Percentiles rank a stretch among this genome's conserved stretches.
Conservation (phyloP, 2,113 vertebrate species). For the Takifugu flavidus region DNA sequence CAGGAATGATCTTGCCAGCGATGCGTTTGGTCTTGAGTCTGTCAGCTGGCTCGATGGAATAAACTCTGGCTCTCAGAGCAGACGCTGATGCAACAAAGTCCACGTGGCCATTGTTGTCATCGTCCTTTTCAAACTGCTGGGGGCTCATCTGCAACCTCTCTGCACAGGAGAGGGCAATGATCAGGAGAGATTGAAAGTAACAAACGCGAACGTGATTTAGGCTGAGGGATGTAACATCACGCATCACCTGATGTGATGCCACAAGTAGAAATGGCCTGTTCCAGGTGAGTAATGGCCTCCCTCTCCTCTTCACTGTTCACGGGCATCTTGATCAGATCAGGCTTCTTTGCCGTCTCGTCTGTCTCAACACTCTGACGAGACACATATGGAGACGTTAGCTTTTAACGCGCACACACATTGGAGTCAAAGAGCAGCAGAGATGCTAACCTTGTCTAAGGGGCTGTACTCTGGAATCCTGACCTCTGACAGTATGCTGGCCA, state of each 20-base stretch:
- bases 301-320: constrained; percentile 93
- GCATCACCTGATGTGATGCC: constrained; percentile 78
- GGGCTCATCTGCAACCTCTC: constrained; percentile 83
- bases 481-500: constrained; percentile 77
- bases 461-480: constrained; percentile 88
- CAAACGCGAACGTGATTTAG: no score
- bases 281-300: constrained; percentile 84
- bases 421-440: background rate
- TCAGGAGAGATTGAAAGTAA: background rate
- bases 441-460: constrained; percentile 87
- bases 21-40: constrained; percentile 95
- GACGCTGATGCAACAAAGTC: constrained; percentile 92
- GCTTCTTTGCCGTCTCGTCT: constrained; percentile 88
- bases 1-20: constrained; percentile 97
- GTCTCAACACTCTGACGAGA: constrained; percentile 87
- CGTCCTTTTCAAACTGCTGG: constrained; percentile 92
- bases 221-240: no score
- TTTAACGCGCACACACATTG: background rate
- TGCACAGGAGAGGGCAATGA: constrained; percentile 33
- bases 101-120: constrained; percentile 90
- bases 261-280: constrained; percentile 78
- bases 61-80: constrained; percentile 91
- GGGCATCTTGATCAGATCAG: constrained; percentile 81
- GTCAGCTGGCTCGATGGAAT: constrained; percentile 90
- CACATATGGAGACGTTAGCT: constrained; percentile 3